Conservation (phyloP, 2,113 vertebrate genomes). For the Marmota monax region DNA sequence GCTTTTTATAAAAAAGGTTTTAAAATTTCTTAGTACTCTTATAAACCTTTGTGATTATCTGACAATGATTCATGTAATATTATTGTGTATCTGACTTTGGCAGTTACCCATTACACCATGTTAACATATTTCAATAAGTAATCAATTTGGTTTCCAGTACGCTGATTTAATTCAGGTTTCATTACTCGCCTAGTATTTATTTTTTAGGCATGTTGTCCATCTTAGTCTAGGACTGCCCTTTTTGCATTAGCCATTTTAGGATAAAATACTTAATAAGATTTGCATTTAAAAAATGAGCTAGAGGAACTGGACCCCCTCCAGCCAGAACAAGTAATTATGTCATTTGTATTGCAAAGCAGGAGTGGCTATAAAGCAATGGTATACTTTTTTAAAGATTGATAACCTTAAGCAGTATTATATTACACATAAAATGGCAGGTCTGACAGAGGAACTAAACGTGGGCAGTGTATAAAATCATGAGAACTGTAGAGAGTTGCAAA, state of each 20-base stretch:
- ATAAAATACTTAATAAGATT: constrained; percentile 91
- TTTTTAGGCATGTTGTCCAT: constrained; percentile 86
- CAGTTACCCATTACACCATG: constrained; percentile 86
- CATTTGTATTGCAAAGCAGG: constrained; percentile 92
- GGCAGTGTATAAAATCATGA: constrained; percentile 68
- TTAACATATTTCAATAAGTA: constrained; percentile 89
- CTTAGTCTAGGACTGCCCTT: constrained; percentile 86
- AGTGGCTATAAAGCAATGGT: constrained; percentile 85
- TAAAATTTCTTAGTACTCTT: constrained; percentile 79
- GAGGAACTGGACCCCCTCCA: constrained; percentile 88
- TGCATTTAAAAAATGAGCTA: constrained; percentile 91
- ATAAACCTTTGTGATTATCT: constrained; percentile 70
- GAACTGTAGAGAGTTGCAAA: constrained; percentile 19
- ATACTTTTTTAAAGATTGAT: constrained; percentile 88
- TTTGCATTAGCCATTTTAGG: constrained; percentile 89
- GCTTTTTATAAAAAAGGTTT: constrained; percentile 80
- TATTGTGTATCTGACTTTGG: constrained; percentile 86
- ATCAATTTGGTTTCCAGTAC: constrained; percentile 86
- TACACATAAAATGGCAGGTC: constrained; percentile 81
- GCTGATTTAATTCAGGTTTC: constrained; percentile 87
- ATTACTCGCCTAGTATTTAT: constrained; percentile 86
- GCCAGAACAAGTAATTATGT: constrained; percentile 90
- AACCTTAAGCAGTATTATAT: constrained; percentile 83
- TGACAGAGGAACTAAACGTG: constrained; percentile 77
- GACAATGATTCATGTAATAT: constrained; percentile 88